A percentile compares a stretch with the other conserved stretches of the same genome.
phyloP scores from a whole-genome alignment of 37 sponge, comb jelly and placozoan genomes.

The Halichondria panicea region DNA sequence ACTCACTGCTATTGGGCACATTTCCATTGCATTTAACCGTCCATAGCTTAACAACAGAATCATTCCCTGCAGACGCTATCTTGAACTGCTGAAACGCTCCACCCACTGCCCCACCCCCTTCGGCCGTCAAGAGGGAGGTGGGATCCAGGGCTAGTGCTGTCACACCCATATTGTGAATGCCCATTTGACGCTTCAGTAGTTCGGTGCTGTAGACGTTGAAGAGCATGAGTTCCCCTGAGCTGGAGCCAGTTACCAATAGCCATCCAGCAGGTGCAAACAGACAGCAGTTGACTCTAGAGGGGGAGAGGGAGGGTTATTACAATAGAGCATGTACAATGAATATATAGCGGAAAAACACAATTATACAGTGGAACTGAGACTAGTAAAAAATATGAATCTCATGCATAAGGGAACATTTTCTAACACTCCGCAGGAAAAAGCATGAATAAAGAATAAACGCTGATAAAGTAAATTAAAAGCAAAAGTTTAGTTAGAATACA shows the following conservation, averaged over 20 bases:
- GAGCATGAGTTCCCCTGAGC: constrained; percentile 49
- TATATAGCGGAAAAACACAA: too few relatives aligned
- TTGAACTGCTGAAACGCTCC: neutral
- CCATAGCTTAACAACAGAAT: constrained; percentile 41
- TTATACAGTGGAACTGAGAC: too few relatives aligned
- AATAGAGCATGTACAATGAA: too few relatives aligned
- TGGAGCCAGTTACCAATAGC: constrained; percentile 53
- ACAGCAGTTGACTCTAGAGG: constrained; percentile 49
- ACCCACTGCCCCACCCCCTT: neutral
- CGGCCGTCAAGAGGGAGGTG: neutral
- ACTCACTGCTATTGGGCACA: too few relatives aligned
- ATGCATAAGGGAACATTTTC: too few relatives aligned
- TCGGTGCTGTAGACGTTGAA: constrained; percentile 40
- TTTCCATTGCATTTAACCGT: neutral
- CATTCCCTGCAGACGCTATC: constrained; percentile 41
- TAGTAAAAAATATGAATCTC: too few relatives aligned
- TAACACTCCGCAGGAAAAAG: too few relatives aligned
- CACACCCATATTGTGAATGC: constrained; percentile 64
- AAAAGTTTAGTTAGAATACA: too few relatives aligned
- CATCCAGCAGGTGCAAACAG: constrained; percentile 61
- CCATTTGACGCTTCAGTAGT: neutral
- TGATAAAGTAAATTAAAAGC: too few relatives aligned
- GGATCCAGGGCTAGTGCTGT: constrained; percentile 36
- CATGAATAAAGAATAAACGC: too few relatives aligned
- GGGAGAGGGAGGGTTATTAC: neutral